Conservation (phyloP, 1,140 invertebrate genomes). For the Ruditapes philippinarum region DNA sequence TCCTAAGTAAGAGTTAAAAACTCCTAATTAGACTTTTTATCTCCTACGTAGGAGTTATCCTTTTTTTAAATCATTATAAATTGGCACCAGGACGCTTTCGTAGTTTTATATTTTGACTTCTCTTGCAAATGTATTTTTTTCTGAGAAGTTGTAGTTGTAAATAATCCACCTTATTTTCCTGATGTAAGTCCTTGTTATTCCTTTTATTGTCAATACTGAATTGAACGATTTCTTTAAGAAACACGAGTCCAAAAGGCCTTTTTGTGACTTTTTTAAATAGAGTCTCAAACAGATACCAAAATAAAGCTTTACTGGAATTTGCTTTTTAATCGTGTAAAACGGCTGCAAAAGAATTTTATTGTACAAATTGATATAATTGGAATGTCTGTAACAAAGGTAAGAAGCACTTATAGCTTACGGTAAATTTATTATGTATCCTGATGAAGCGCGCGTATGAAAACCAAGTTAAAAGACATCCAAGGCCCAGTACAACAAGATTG, state of each 20-base stretch:
- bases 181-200: too few species aligned
- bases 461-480: background rate
- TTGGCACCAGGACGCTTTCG: too few species aligned
- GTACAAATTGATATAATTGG: background rate
- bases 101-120: too few species aligned
- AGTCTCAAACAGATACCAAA: background rate
- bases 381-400: background rate
- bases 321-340: background rate
- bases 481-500: background rate
- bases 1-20: too few species aligned
- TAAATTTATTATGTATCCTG: background rate
- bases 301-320: background rate
- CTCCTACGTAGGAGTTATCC: too few species aligned
- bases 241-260: background rate
- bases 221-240: background rate
- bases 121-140: too few species aligned
- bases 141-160: too few species aligned
- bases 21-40: too few species aligned
- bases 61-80: too few species aligned
- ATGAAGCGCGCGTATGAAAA: background rate
- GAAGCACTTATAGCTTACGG: background rate
- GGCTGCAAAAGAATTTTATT: background rate
- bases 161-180: too few species aligned
- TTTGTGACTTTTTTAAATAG: background rate
- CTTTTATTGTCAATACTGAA: too few species aligned